Percentiles rank a stretch among this genome's conserved stretches.
These are phyloP conservation scores for Capitulum mitella DNA, from an alignment of 2,888 invertebrate species.

Conservation along the genomic window DNA sequence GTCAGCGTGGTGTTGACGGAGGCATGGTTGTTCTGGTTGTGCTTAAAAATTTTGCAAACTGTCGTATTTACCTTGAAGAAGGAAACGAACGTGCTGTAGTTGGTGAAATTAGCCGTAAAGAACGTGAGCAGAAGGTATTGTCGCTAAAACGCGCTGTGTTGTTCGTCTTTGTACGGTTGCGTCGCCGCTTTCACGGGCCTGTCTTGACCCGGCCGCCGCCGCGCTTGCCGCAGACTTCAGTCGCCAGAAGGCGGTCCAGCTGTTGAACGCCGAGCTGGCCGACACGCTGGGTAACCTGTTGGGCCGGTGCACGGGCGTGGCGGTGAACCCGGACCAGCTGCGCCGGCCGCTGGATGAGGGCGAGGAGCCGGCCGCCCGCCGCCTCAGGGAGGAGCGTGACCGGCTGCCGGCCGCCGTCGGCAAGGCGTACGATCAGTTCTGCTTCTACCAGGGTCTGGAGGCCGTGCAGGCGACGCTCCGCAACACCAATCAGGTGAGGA, in stretches of 20 bases:
- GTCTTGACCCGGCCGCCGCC: conserved; percentile 11
- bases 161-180: no score
- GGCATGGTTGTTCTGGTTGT: no score
- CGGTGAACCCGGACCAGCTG: conserved; percentile 68
- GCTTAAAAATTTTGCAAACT: no score
- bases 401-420: conserved; percentile 46
- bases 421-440: conserved; percentile 61
- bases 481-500: conserved; percentile 56
- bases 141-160: no score
- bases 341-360: conserved; percentile 53
- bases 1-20: no score
- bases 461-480: conserved; percentile 64
- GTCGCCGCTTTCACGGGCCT: no score
- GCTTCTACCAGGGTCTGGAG: conserved; percentile 77
- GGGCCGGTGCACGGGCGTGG: conserved; percentile 64
- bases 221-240: conserved; percentile 63
- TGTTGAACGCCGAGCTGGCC: conserved; percentile 80
- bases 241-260: conserved; percentile 61
- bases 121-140: no score
- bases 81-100: no score
- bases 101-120: no score
- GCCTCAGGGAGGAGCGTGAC: conserved; percentile 4
- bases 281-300: conserved; percentile 87
- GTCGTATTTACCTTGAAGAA: no score
- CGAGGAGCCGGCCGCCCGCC: conserved; percentile 25